These are phyloP conservation scores for Myotis brandtii DNA, from an alignment of 2,113 vertebrate species.

Conservation along the genomic window DNA sequence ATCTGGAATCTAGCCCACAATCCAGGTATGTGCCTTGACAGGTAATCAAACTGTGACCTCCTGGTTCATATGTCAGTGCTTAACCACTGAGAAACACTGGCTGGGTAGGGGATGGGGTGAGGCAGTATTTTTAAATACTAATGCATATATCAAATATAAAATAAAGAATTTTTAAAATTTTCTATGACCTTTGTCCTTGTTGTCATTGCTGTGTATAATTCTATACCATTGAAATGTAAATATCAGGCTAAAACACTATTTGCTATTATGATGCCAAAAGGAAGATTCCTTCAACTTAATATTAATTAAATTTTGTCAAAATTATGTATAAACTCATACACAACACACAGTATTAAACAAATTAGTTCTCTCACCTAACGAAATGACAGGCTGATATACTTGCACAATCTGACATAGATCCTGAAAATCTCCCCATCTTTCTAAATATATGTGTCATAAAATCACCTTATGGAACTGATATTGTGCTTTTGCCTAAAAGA, in stretches of 20 bases:
- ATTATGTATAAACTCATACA: background rate
- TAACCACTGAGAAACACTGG: too few species aligned
- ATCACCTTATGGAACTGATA: constrained; percentile 1
- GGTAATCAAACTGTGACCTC: too few species aligned
- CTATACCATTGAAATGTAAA: background rate
- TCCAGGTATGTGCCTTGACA: too few species aligned
- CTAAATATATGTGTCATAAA: background rate
- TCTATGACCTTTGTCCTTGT: background rate
- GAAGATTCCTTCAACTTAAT: background rate
- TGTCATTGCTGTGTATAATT: background rate
- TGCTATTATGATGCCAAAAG: background rate
- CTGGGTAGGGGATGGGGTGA: too few species aligned
- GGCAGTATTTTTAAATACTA: too few species aligned
- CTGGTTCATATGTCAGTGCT: too few species aligned
- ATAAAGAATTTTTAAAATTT: background rate
- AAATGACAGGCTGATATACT: background rate
- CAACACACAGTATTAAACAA: background rate
- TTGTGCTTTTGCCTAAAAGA: background rate
- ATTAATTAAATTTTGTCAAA: background rate
- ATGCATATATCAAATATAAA: background rate
- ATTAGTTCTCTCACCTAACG: background rate
- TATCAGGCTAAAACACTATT: background rate
- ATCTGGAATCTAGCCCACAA: too few species aligned
- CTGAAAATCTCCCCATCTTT: background rate
- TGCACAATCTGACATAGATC: background rate